Conservation (phyloP, 2,113 vertebrate species). For the Onychostruthus taczanowskii region DNA sequence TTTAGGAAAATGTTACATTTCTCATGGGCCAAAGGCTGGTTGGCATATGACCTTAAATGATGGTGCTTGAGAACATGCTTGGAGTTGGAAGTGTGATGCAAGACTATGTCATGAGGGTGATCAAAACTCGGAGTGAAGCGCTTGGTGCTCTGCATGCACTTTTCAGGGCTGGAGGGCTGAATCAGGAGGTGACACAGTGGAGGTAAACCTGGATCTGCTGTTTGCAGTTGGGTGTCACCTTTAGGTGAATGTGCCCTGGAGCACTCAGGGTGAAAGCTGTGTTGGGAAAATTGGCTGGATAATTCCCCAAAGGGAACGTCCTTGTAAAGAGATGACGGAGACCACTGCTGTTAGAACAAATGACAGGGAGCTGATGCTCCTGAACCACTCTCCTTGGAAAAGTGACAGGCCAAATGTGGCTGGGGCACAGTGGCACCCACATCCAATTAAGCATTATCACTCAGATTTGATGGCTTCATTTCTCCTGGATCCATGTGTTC, state of each 20-base stretch:
- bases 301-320: not conserved
- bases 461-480: not conserved
- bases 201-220: not conserved
- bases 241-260: not conserved
- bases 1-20: not conserved
- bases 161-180: not conserved
- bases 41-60: not conserved
- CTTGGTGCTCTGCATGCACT: not conserved
- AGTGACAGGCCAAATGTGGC: not conserved
- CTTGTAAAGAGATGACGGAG: not conserved
- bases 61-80: not conserved
- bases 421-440: not conserved
- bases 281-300: not conserved
- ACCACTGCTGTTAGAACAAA: not conserved
- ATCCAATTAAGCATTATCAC: not conserved
- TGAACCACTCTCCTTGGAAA: not conserved
- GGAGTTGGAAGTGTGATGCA: not conserved
- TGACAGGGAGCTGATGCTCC: not conserved
- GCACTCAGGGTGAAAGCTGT: not conserved
- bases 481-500: not conserved
- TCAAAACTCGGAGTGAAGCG: accelerated
- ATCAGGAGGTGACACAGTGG: not conserved
- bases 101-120: not conserved
- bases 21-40: not conserved
- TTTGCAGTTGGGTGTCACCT: not conserved